Base-by-base conservation (phyloP, 2,888 invertebrate genomes). In the Neuroscelio doddi region DNA sequence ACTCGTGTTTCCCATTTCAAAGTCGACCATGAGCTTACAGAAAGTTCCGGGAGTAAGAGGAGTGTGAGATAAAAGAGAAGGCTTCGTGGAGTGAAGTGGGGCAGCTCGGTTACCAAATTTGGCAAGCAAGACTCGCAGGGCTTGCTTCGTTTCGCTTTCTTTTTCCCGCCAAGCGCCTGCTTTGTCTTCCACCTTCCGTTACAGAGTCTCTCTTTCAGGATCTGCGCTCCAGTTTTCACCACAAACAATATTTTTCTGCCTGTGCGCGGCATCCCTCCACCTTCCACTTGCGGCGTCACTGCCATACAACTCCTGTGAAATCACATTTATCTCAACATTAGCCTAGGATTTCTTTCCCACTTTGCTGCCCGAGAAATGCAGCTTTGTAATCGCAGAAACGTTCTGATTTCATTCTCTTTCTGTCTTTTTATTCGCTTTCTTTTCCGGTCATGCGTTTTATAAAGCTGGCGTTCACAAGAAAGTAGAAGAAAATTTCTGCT, bases 281-380 rank as follows among this genome's bases (percentile, higher is more conserved):
- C 49, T 44, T 61, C 66, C 52, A 36, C 36, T 30, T 46, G 50
- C 66, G 68, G 50, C 67, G 68, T 65, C 72, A 66, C 71, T 68
- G 67, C 61, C 66, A 62, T 44, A 39, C 46, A 34, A 59, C 36
- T 50, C 63, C 52, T 56, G 69, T 70, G 68, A 74, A 78, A 76
- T 75, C 73, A 68, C 75, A 75, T 78, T 76, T 74, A 73, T 78
- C 75, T 73, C 69, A 68, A 74, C 74, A 73, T 76, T 76, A 76
- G 72, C 70, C 70, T 69, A 65, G 62, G 58, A 53, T 69, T 70
- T 56, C 51, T 64, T 67, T 62, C 51, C 41, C 47, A 32, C 61
- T 51, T 27, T 55, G 62, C 34, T 36, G 55, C 58, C 29, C 41
- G 58, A 50, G 21, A 27, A 39, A 46, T 45, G 38, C 53, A 53